Evolutionary conservation across 2,113 vertebrate species (phyloP).

Genomic region (Seriola dumerili): DNA sequence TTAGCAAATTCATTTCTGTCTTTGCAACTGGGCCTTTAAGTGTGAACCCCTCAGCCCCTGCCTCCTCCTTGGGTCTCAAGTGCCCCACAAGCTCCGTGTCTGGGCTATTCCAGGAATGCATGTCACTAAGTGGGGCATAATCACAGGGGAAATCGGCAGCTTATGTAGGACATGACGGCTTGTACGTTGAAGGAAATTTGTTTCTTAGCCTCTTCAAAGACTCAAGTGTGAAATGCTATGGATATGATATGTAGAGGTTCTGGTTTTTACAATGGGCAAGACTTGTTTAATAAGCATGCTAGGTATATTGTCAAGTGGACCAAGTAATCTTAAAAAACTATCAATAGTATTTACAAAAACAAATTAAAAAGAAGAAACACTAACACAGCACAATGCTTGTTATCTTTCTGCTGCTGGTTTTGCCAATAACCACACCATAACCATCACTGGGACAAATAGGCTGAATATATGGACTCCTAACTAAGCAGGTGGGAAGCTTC

Average conservation of each 20-base stretch:
- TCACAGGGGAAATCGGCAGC: conserved; percentile 66
- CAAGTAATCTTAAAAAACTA: background rate
- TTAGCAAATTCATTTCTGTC: conserved; percentile 2
- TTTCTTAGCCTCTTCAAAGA: conserved; percentile 25
- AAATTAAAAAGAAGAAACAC: too few relatives aligned
- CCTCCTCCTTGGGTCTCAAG: conserved; percentile 48
- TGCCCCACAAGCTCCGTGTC: conserved; percentile 55
- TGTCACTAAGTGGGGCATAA: conserved; percentile 75
- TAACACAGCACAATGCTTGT: too few relatives aligned
- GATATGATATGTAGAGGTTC: background rate
- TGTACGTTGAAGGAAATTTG: conserved; percentile 39
- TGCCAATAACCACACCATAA: too few relatives aligned
- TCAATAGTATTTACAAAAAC: background rate
- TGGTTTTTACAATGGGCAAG: background rate
- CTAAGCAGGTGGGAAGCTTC: too few relatives aligned
- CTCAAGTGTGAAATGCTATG: conserved; percentile 4
- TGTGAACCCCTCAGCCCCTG: conserved; percentile 18
- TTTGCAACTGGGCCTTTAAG: conserved; percentile 9
- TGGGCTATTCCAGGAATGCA: conserved; percentile 78
- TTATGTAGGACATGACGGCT: conserved; percentile 57
- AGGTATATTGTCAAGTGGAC: too few relatives aligned
- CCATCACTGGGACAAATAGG: too few relatives aligned
- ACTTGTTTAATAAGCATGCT: background rate
- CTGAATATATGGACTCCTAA: background rate
- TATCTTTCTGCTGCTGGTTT: too few relatives aligned